Conservation (phyloP, 2,797 vertebrate species). For the Furcifer pardalis region DNA sequence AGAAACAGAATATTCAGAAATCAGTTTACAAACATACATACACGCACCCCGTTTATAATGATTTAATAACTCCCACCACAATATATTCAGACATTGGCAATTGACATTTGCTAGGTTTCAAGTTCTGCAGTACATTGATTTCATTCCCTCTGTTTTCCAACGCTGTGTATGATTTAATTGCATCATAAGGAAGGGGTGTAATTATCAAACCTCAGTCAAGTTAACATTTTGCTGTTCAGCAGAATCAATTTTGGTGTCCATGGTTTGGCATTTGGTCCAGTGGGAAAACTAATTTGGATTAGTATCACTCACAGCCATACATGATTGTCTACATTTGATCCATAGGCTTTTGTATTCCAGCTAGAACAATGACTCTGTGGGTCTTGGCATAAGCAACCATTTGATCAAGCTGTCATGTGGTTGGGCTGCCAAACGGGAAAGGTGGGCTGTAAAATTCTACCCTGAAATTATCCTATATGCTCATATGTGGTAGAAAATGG, state of each 20-base stretch:
- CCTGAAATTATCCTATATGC: constrained; percentile 18
- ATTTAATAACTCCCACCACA: neutral
- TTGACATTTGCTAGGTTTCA: constrained; percentile 57
- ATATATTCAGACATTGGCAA: constrained; percentile 55
- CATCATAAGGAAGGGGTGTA: constrained; percentile 70
- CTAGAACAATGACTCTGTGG: constrained; percentile 59
- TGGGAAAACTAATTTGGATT: constrained; percentile 63
- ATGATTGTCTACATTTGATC: constrained; percentile 66
- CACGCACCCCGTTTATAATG: neutral
- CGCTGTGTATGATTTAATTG: constrained; percentile 74
- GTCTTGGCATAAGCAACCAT: constrained; percentile 42
- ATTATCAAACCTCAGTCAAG: constrained; percentile 78
- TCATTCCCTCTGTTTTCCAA: constrained; percentile 67
- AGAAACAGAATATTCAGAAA: neutral
- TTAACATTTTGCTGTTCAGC: constrained; percentile 71
- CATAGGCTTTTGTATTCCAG: constrained; percentile 30
- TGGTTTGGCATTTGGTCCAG: constrained; percentile 67
- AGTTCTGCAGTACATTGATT: constrained; percentile 65
- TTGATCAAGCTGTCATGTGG: constrained; percentile 31
- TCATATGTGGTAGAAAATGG: constrained; percentile 40
- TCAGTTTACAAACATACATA: neutral
- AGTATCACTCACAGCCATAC: constrained; percentile 58
- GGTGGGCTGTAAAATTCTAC: constrained; percentile 27
- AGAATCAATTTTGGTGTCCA: constrained; percentile 70
- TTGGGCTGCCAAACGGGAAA: neutral